phyloP scores from a whole-genome alignment of 2,113 vertebrate species.

The Sus scrofa region DNA sequence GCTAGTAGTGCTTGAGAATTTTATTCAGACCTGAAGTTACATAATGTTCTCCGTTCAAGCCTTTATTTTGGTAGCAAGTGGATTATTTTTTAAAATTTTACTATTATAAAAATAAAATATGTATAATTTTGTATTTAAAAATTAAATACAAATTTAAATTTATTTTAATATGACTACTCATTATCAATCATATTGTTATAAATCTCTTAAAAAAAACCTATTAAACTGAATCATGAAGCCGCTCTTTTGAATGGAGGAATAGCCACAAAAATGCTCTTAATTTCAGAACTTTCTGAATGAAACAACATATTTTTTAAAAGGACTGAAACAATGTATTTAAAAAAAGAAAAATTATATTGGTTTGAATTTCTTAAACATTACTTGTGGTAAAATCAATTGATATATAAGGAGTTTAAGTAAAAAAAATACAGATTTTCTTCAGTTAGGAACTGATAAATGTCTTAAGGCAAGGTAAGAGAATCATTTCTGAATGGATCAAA shows the following conservation, averaged over 20 bases:
- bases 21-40: background rate
- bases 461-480: background rate
- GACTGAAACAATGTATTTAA: background rate
- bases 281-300: background rate
- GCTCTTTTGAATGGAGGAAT: background rate
- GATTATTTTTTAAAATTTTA: background rate
- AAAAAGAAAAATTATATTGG: background rate
- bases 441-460: background rate
- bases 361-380: background rate
- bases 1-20: background rate
- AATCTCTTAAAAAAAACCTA: background rate
- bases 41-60: background rate
- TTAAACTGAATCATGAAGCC: background rate
- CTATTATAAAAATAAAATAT: slow-evolving; percentile 42
- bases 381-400: background rate
- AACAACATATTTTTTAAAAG: background rate
- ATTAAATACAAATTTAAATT: background rate
- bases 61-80: background rate
- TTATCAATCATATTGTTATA: background rate
- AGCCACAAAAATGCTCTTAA: background rate
- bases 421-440: background rate
- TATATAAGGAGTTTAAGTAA: background rate
- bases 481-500: background rate
- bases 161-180: background rate
- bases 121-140: background rate